phyloP scores from a whole-genome alignment of 1,140 invertebrate species.

The Drosophila navojoa region DNA sequence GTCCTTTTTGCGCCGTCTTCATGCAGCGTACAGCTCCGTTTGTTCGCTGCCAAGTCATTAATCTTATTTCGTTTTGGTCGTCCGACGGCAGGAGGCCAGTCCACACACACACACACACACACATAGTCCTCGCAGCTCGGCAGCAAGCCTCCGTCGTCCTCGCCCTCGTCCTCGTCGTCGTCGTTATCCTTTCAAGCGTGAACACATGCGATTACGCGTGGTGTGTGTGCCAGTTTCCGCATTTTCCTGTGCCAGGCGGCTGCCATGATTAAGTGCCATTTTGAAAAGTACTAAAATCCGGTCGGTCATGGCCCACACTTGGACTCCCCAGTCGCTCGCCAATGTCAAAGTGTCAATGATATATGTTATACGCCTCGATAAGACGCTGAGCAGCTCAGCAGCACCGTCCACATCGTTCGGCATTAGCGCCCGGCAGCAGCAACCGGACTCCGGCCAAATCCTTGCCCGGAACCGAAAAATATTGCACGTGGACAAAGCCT shows the following conservation, averaged over 20 bases:
- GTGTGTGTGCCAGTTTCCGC: constrained; percentile 79
- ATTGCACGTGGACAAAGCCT: constrained; percentile 73
- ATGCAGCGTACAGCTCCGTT: constrained; percentile 23
- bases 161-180: constrained; percentile 17
- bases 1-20: constrained; percentile 32
- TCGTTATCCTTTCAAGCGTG: constrained; percentile 82
- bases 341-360: constrained; percentile 83
- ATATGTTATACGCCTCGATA: constrained; percentile 81
- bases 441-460: constrained; percentile 1
- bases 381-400: constrained; percentile 51
- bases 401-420: not conserved
- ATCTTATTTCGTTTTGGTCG: constrained; percentile 79
- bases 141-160: constrained; percentile 41
- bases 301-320: constrained; percentile 71
- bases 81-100: constrained; percentile 37
- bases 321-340: constrained; percentile 31
- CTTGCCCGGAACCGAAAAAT: constrained; percentile 52
- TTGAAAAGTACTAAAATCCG: constrained; percentile 84
- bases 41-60: constrained; percentile 79
- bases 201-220: constrained; percentile 83
- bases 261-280: constrained; percentile 83
- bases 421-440: constrained; percentile 5
- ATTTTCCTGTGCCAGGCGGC: constrained; percentile 79
- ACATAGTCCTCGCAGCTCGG: constrained; percentile 18
- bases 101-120: constrained; percentile 21